Evolutionary conservation across 2,888 invertebrate species (phyloP).

Genomic region (Creontiades dilutus): DNA sequence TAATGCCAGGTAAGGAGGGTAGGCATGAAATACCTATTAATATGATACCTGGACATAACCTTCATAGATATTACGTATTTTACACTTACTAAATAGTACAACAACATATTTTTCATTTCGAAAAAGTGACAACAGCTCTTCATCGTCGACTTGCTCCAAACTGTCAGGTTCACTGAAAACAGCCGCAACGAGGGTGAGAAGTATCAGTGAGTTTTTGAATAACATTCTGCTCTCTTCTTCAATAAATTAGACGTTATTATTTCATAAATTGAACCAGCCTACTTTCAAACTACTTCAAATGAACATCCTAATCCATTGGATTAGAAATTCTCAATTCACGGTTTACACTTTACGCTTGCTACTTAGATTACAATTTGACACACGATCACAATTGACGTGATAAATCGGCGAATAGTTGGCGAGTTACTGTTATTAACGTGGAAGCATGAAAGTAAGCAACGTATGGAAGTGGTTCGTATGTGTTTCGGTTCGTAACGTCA

Average conservation of each 20-base stretch:
- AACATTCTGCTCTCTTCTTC: background rate
- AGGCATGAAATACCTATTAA: too few species aligned
- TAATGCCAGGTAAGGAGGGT: too few species aligned
- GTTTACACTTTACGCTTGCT: too few species aligned
- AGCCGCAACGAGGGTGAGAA: slow-evolving; percentile 37
- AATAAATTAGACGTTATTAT: too few species aligned
- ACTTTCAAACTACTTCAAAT: too few species aligned
- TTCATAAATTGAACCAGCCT: too few species aligned
- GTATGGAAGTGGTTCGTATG: too few species aligned
- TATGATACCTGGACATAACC: too few species aligned
- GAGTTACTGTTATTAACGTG: background rate
- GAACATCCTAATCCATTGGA: too few species aligned
- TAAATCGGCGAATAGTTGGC: background rate
- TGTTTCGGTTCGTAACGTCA: too few species aligned
- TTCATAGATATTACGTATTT: background rate
- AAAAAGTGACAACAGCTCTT: slow-evolving; percentile 88
- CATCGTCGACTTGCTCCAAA: slow-evolving; percentile 85
- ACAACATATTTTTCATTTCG: slow-evolving; percentile 89
- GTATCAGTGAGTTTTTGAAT: background rate
- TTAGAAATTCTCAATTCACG: too few species aligned
- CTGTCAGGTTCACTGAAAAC: slow-evolving; percentile 28
- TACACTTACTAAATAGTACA: slow-evolving; percentile 88
- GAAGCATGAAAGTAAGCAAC: background rate
- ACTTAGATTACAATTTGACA: background rate
- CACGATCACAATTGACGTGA: background rate